Percentiles rank a stretch among this genome's conserved stretches.
phyloP scores from a whole-genome alignment of 1,140 invertebrate genomes.

The Eubasilissa regina region DNA sequence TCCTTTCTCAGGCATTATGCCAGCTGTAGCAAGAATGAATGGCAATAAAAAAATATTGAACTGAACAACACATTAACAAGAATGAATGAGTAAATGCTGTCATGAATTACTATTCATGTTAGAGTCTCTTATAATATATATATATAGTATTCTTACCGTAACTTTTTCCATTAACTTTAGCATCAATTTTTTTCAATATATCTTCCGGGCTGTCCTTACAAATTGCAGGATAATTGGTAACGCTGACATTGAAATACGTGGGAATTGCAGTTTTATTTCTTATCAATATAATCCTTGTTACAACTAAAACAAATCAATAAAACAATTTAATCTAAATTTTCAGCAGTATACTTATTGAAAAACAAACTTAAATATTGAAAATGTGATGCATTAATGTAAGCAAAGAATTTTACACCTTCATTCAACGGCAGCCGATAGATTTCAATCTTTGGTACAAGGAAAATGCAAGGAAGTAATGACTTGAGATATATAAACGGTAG shows the following conservation, averaged over 20 bases:
- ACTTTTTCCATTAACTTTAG: not conserved
- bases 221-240: not conserved
- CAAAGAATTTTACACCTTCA: not conserved
- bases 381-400: not conserved
- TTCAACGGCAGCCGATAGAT: not conserved
- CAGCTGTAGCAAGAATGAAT: not conserved
- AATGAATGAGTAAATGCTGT: too few species aligned
- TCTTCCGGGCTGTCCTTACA: constrained; percentile 7
- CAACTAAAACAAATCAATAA: not conserved
- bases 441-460: constrained; percentile 11
- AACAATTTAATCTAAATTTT: too few species aligned
- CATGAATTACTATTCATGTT: not conserved
- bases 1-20: not conserved
- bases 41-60: too few species aligned
- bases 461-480: not conserved
- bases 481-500: not conserved
- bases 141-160: constrained; percentile 22
- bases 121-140: not conserved
- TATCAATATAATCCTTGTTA: constrained; percentile 18
- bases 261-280: constrained; percentile 20
- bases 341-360: not conserved
- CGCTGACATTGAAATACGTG: not conserved
- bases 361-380: constrained; percentile 4
- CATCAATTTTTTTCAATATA: constrained; percentile 17
- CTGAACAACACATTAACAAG: too few species aligned